Percentiles rank a stretch among this genome's conserved stretches.
phyloP scores from a whole-genome alignment of 2,888 invertebrate species.

The Aricia artaxerxes region DNA sequence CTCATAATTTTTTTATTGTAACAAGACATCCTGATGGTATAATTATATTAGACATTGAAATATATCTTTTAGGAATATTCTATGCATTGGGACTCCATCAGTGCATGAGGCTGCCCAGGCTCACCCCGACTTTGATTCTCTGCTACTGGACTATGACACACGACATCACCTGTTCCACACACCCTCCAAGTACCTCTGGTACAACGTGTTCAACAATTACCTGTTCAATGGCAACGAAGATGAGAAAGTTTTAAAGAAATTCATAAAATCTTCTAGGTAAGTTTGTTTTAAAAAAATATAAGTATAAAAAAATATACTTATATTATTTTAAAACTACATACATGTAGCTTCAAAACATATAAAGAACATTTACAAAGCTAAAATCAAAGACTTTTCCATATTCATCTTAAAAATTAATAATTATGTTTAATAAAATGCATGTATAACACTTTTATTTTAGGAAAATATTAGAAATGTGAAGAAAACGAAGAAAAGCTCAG shows the following conservation, averaged over 20 bases:
- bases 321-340: too few relatives aligned
- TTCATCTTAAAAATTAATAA: too few relatives aligned
- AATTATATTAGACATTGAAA: not conserved
- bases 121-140: slow-evolving; percentile 68
- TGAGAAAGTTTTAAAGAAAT: slow-evolving; percentile 80
- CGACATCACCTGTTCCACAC: slow-evolving; percentile 85
- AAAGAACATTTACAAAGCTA: too few relatives aligned
- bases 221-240: slow-evolving; percentile 85
- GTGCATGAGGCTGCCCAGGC: slow-evolving; percentile 85
- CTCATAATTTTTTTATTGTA: not conserved
- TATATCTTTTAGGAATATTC: slow-evolving; percentile 79
- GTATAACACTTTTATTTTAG: too few relatives aligned
- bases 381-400: too few relatives aligned
- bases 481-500: too few relatives aligned
- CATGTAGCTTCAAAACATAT: too few relatives aligned
- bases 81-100: slow-evolving; percentile 94
- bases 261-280: slow-evolving; percentile 80
- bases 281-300: slow-evolving; percentile 34
- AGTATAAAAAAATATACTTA: too few relatives aligned
- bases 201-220: slow-evolving; percentile 95
- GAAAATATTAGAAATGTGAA: too few relatives aligned
- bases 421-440: too few relatives aligned
- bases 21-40: not conserved
- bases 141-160: slow-evolving; percentile 91
- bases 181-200: slow-evolving; percentile 86